phyloP scores from a whole-genome alignment of 2,113 vertebrate genomes.

The Oxygymnocypris stewartii region DNA sequence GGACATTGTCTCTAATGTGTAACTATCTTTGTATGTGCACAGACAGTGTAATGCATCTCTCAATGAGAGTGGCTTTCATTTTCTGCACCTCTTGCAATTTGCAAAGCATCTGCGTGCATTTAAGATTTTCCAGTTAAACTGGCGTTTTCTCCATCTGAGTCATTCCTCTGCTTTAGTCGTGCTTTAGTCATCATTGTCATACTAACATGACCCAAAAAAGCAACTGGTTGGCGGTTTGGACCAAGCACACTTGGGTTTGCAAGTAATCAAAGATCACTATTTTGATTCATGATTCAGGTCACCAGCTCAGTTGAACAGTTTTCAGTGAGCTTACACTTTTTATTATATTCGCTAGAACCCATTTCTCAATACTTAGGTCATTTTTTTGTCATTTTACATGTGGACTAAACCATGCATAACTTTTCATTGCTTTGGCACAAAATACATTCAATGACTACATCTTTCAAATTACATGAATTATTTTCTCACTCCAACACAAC shows the following conservation, averaged over 20 bases:
- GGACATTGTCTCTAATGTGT: background rate
- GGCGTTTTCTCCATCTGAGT: background rate
- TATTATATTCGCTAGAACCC: background rate
- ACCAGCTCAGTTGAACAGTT: background rate
- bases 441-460: no score
- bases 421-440: no score
- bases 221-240: background rate
- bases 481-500: no score
- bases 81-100: background rate
- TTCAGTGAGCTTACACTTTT: background rate
- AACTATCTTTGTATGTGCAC: background rate
- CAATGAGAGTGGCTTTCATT: background rate
- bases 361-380: no score
- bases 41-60: background rate
- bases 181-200: background rate
- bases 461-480: no score
- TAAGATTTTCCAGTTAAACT: background rate
- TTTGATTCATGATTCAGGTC: background rate
- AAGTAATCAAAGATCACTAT: background rate
- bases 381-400: no score
- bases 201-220: background rate
- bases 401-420: no score
- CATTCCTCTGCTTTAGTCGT: background rate
- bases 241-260: background rate
- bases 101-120: background rate